These are phyloP conservation scores for Sarcophilus harrisii DNA, from an alignment of 2,797 vertebrate genomes.

Conservation along the genomic window DNA sequence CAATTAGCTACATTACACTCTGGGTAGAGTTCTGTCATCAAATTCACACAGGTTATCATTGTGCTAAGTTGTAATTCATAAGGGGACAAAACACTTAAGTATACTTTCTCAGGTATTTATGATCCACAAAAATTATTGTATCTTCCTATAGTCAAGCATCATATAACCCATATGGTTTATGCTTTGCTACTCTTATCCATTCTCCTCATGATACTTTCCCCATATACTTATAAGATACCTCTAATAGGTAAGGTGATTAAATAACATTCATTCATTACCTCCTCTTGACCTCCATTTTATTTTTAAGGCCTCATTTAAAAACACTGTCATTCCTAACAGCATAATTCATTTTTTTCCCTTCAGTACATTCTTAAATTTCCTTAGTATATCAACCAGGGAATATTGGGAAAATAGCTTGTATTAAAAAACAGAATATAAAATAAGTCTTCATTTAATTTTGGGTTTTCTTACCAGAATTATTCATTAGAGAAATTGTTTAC, in stretches of 20 bases:
- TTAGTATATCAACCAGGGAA: background rate
- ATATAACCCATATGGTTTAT: background rate
- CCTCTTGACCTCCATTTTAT: conserved; percentile 26
- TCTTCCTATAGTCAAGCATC: background rate
- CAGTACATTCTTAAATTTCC: background rate
- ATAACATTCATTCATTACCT: background rate
- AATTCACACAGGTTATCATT: conserved; percentile 17
- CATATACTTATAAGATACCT: background rate
- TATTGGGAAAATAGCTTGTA: background rate
- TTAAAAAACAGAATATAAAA: background rate
- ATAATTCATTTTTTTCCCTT: conserved; percentile 13
- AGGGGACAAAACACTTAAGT: background rate
- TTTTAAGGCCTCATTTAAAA: conserved; percentile 41
- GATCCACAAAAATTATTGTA: background rate
- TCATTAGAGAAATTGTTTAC: conserved; percentile 19
- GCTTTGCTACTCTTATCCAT: background rate
- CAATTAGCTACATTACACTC: background rate
- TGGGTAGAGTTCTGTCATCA: background rate
- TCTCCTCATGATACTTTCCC: background rate
- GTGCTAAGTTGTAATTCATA: background rate
- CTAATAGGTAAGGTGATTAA: conserved; percentile 16
- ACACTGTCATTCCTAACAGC: background rate
- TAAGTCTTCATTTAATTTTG: conserved; percentile 20
- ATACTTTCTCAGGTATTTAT: conserved; percentile 13
- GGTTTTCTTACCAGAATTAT: background rate